Evolutionary conservation across 1,140 invertebrate species (phyloP).

Genomic region (Paracyclopina nana): DNA sequence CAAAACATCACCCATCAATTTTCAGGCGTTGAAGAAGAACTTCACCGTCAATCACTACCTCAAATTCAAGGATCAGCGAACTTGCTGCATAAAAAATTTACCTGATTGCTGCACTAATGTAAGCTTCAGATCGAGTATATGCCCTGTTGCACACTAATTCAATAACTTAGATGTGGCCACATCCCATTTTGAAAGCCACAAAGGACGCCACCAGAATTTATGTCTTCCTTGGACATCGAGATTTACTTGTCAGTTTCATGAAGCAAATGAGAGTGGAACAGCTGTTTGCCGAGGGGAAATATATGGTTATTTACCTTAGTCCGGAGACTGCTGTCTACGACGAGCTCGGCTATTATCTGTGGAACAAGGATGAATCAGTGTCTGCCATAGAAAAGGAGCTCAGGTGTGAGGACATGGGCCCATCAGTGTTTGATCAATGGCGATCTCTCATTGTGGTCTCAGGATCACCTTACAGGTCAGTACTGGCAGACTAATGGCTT

Average conservation of each 20-base stretch:
- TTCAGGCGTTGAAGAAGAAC: neutral
- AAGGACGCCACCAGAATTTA: constrained; percentile 12
- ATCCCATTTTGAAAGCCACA: constrained; percentile 11
- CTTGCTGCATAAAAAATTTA: constrained; percentile 6
- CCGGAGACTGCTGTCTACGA: constrained; percentile 5
- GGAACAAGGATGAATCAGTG: constrained; percentile 11
- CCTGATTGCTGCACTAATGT: constrained; percentile 4
- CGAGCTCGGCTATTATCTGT: constrained; percentile 2
- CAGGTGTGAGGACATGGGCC: constrained; percentile 2
- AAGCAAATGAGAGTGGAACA: constrained; percentile 13
- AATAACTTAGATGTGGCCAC: constrained; percentile 3
- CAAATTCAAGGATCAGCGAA: constrained; percentile 2
- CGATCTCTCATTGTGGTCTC: constrained; percentile 12
- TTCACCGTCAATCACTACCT: constrained; percentile 4
- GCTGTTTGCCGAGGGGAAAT: constrained; percentile 13
- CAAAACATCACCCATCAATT: neutral
- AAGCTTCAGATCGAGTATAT: neutral
- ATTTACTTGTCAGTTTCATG: constrained; percentile 12
- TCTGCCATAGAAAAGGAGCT: neutral
- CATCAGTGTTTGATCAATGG: neutral
- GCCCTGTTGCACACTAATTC: neutral
- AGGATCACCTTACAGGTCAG: constrained; percentile 14
- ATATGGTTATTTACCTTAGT: constrained; percentile 11
- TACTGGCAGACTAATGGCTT: neutral
- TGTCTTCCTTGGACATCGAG: constrained; percentile 10